Conservation (phyloP, 2,113 vertebrate genomes). For the Oryctolagus cuniculus region mOryCun1.1 NC_091443.1:82088501-82089000, state of each 20-base stretch:
- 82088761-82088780: background rate
- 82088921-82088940: no score
- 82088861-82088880: background rate
- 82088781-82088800: background rate
- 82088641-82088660: no score
- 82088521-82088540: background rate
- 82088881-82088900: fast-evolving
- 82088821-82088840: background rate
- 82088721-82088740: background rate
- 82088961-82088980: no score
- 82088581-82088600: background rate
- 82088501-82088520: background rate
- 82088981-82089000: no score
- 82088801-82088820: background rate
- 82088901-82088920: fast-evolving
- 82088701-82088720: background rate
- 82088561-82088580: background rate
- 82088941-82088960: no score
- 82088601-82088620: background rate
- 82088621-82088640: background rate
- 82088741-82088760: background rate
- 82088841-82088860: background rate
- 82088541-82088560: background rate
- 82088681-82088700: no score
- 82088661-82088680: no score